Conservation (phyloP, 1,140 invertebrate species). For the Aradophagus sp. region DNA sequence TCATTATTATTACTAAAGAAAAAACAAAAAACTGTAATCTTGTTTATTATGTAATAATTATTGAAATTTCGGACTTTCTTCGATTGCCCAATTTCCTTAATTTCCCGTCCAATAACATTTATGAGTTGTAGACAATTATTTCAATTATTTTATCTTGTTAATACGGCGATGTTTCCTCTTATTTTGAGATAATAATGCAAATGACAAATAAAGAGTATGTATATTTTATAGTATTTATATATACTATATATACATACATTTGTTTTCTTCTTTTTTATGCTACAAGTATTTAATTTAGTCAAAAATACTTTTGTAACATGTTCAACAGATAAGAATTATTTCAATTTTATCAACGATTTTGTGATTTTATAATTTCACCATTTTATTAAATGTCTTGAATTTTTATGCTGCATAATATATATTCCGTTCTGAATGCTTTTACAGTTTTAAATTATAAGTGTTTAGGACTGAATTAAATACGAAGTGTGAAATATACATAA, state of each 20-base stretch:
- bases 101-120: slow-evolving; percentile 42
- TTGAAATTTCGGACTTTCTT: slow-evolving; percentile 56
- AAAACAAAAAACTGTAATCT: slow-evolving; percentile 66
- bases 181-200: slow-evolving; percentile 11
- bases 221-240: slow-evolving; percentile 3
- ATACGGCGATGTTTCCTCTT: slow-evolving; percentile 20
- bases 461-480: slow-evolving; percentile 51
- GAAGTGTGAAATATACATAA: too few relatives aligned
- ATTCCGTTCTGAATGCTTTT: slow-evolving; percentile 4
- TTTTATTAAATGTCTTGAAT: slow-evolving; percentile 22
- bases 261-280: slow-evolving; percentile 24
- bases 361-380: not conserved
- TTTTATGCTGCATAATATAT: slow-evolving; percentile 6
- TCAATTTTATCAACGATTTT: too few relatives aligned
- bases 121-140: slow-evolving; percentile 22
- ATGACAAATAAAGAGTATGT: slow-evolving; percentile 15
- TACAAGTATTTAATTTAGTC: slow-evolving; percentile 46
- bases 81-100: slow-evolving; percentile 43
- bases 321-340: too few relatives aligned
- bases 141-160: slow-evolving; percentile 47
- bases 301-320: slow-evolving; percentile 51
- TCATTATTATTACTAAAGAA: slow-evolving; percentile 56
- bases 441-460: slow-evolving; percentile 37
- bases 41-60: slow-evolving; percentile 70
- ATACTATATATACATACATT: not conserved